Base-by-base conservation (phyloP, 2,113 vertebrate species). In the Ciconia maguari region DNA sequence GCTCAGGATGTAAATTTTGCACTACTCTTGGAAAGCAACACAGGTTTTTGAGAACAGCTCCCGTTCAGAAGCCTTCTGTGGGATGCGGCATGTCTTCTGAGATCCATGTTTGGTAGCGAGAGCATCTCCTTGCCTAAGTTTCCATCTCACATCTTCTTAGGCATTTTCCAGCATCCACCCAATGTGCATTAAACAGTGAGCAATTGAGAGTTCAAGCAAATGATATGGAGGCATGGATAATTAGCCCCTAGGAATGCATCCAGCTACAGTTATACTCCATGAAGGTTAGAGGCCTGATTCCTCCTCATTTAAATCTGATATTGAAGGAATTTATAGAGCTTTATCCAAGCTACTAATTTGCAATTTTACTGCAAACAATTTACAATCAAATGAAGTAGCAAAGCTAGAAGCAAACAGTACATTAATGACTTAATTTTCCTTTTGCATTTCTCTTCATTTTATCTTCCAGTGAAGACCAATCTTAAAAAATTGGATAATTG, bases 201-300 rank as follows among this genome's bases (percentile, higher is more conserved):
- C 85, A 97, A 98, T 95, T 97, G 92, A 95, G 97, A 97, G 92
- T 96, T 97, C 95, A 97, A 96, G 94, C 89, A 97, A 88, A 91
- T 94, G 96, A 96, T 93, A 93, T 17, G 85, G 89, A 96, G 84
- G 91, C 97, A 96, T 87, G 84, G 93, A 55, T 97, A 97, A 95
- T 97, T 92, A 96, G 96, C 79, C 83, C 46, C 42, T 9, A 60
- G 93, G 87, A 97, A 93, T 6, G 13, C 80, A 90, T 89, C 72
- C 80, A 60, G 94, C 80, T 87, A 69, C 76, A 57, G 12, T 77
- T 87, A 79, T 60, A 69, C 82, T 95, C 89, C 83, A 94, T 36
- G 58, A 89, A 96, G 96, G 92, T 96, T 96, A 97, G 96, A 96
- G 86, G 90, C 60, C 96, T 55, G 36, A 52, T 82, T 90, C 92